Percentiles rank a stretch among this genome's conserved stretches.
These are phyloP conservation scores for Pissodes strobi DNA, from an alignment of 1,140 invertebrate genomes.

Conservation along the genomic window DNA sequence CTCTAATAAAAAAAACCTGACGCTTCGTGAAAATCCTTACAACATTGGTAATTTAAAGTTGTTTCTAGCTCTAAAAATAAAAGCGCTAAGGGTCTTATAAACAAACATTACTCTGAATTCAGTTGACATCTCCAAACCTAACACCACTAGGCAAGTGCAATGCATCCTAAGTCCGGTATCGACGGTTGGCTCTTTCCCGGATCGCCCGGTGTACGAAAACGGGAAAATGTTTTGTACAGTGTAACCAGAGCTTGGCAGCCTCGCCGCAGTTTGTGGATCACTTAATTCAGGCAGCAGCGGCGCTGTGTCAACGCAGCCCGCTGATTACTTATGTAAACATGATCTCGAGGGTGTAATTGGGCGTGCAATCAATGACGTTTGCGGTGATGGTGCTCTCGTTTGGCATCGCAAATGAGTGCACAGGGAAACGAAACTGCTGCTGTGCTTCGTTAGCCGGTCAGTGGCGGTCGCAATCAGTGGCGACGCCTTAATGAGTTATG, in stretches of 20 bases:
- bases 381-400: conserved; percentile 16
- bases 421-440: conserved; percentile 10
- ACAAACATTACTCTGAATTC: too few species aligned
- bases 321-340: conserved; percentile 57
- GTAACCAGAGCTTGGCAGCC: background rate
- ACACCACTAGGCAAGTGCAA: too few species aligned
- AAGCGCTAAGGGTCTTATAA: too few species aligned
- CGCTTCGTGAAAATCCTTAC: too few species aligned
- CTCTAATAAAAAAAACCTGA: too few species aligned
- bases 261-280: conserved; percentile 22
- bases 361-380: conserved; percentile 54
- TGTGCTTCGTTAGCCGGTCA: conserved; percentile 13
- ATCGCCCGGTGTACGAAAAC: too few species aligned
- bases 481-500: too few species aligned
- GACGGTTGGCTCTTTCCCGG: too few species aligned
- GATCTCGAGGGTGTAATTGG: conserved; percentile 56
- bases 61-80: too few species aligned
- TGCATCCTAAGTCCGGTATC: too few species aligned
- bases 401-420: conserved; percentile 22
- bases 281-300: conserved; percentile 35
- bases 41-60: too few species aligned
- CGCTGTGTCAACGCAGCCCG: conserved; percentile 48
- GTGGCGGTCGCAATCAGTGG: conserved; percentile 7
- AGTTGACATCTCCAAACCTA: too few species aligned
- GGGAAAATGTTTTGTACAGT: background rate